Conservation (phyloP, 2,113 vertebrate genomes). For the Bos indicus region DNA sequence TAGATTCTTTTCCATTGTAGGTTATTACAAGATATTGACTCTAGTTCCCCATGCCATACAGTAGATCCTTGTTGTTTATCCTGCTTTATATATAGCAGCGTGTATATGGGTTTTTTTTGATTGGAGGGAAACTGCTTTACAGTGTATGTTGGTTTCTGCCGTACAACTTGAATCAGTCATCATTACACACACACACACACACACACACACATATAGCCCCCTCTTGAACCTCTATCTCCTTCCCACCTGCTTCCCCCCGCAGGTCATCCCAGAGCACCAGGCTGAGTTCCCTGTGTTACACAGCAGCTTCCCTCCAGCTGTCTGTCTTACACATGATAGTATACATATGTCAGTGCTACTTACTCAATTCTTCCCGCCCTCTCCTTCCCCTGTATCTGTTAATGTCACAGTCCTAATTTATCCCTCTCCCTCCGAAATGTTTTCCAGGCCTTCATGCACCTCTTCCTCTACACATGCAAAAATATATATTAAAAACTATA, state of each 20-base stretch:
- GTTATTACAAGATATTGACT: neutral
- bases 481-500: neutral
- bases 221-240: neutral
- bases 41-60: neutral
- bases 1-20: neutral
- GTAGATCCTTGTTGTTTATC: neutral
- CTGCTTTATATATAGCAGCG: neutral
- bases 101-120: neutral
- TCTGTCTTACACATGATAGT: neutral
- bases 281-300: neutral
- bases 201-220: neutral
- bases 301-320: neutral
- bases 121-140: neutral
- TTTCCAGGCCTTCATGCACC: neutral
- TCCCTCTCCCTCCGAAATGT: neutral
- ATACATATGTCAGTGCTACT: neutral
- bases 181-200: neutral
- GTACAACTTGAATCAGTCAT: neutral
- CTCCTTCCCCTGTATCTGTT: neutral
- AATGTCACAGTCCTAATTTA: neutral
- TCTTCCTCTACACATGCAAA: neutral
- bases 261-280: neutral
- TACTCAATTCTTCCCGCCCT: neutral
- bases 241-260: neutral
- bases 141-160: neutral